Conservation (phyloP, 53 echinoderm and acorn worm species). For the Zoroaster sp. region DNA sequence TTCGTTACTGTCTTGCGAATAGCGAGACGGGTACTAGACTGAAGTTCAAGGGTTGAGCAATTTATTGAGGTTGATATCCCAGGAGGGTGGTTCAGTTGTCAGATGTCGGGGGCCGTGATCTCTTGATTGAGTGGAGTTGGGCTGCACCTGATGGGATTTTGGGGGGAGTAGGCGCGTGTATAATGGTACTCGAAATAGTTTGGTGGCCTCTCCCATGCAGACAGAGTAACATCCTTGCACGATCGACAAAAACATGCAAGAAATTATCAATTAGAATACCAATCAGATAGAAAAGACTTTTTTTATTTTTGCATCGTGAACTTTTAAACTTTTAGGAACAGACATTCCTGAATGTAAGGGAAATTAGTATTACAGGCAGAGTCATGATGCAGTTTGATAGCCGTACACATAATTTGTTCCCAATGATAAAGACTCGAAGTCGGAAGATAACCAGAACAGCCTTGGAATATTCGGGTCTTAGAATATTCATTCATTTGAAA, state of each 20-base stretch:
- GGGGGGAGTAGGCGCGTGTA: background rate
- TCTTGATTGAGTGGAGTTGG: background rate
- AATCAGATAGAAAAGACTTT: background rate
- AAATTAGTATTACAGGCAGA: background rate
- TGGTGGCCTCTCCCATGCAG: too few relatives aligned
- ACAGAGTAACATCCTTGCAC: background rate
- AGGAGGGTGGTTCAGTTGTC: background rate
- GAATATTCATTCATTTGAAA: background rate
- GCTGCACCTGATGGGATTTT: background rate
- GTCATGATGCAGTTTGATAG: background rate
- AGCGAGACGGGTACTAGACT: conserved; percentile 9
- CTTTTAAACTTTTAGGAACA: background rate
- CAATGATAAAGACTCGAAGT: background rate
- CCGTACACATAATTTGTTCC: background rate
- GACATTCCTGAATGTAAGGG: background rate
- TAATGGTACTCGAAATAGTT: too few relatives aligned
- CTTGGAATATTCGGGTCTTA: background rate
- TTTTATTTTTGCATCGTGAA: background rate
- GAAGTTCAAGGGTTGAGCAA: conserved; percentile 43
- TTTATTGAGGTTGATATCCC: conserved; percentile 29
- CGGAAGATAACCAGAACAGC: background rate
- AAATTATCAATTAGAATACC: background rate
- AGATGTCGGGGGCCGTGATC: conserved; percentile 13
- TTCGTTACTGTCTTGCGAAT: background rate
- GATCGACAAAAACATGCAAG: background rate